Evolutionary conservation across 1,140 invertebrate species (phyloP), one percentile per base, ranked within the genome.

Genomic region (Aleiodes sp.): DNA sequence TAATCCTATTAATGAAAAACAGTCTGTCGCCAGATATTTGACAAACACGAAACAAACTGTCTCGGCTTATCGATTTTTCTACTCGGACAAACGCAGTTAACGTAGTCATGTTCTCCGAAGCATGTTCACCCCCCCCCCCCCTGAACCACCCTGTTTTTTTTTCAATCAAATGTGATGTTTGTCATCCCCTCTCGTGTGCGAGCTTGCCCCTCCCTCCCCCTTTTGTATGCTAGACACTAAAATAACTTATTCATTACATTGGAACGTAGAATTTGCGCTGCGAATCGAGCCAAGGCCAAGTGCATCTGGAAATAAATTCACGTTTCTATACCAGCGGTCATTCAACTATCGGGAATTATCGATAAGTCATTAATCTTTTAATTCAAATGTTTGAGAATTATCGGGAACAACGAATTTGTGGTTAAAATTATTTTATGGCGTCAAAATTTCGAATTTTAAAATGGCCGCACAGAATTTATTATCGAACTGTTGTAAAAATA

Each of bases 11-110:
- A 37, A 60, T 12, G 29, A 46, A 24, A 57, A 52, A 12, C 37
- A 21, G 7, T 24, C 52, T 35, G 52, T 59, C 65, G 65, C 52
- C 65, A 60, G 31, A 39, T 59, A 57, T 60, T 60, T 60, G 46
- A 16, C 28, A 66, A 66, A 66, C 46, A 66, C 52, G 65, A 35
- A n/a, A 56, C 52, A n/a, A 41, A 8, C 12, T 35, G 64, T 65
- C 64, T 46, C 43, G 64, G 33, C 64, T 35, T 57, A 67, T 67
- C 35, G 65, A 67, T 67, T 67, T 65, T 14, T 33, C 31, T 7
- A 12, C 35, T 29, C 12, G 6, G 61, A 24, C 19, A 64, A 64
- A 64, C 28, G 10, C 24, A 52, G 1, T 52, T 19, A 52, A n/a
- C 26, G 39, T 43, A 16, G 10, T 43, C 16, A 52, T 21, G 26